These are phyloP conservation scores for Chaunax sp. DNA, from an alignment of 2,797 vertebrate species.

Conservation along the genomic window DNA sequence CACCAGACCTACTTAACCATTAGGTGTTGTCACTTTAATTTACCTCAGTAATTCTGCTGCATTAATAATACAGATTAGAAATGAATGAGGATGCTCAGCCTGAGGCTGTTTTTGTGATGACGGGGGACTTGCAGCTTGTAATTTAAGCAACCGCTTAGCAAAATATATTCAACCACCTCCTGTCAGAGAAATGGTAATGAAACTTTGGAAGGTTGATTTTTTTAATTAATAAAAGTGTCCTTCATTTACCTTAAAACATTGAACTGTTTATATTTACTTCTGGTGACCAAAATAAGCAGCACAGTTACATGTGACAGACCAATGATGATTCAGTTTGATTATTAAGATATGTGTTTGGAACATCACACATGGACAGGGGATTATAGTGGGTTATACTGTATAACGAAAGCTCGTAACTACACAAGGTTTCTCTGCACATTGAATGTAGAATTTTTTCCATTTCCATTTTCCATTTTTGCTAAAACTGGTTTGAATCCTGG, in stretches of 20 bases:
- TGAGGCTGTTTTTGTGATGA: constrained; percentile 24
- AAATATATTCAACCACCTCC: constrained; percentile 21
- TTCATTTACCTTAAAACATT: background rate
- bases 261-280: too few species aligned
- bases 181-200: background rate
- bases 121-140: background rate
- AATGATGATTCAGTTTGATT: background rate
- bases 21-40: constrained; percentile 32
- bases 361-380: background rate
- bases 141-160: constrained; percentile 14
- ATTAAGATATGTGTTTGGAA: too few species aligned
- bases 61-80: constrained; percentile 39
- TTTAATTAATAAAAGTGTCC: constrained; percentile 1
- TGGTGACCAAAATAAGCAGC: too few species aligned
- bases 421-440: too few species aligned
- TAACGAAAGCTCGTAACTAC: too few species aligned
- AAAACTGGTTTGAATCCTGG: too few species aligned
- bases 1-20: constrained; percentile 31
- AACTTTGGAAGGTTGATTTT: background rate
- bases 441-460: background rate
- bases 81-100: constrained; percentile 22
- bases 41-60: constrained; percentile 29
- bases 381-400: too few species aligned
- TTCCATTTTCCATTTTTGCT: too few species aligned
- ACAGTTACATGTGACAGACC: too few species aligned